Evolutionary conservation across 2,113 vertebrate genomes (phyloP), one percentile per base, ranked within the genome.

Genomic region (Tetrax tetrax): DNA sequence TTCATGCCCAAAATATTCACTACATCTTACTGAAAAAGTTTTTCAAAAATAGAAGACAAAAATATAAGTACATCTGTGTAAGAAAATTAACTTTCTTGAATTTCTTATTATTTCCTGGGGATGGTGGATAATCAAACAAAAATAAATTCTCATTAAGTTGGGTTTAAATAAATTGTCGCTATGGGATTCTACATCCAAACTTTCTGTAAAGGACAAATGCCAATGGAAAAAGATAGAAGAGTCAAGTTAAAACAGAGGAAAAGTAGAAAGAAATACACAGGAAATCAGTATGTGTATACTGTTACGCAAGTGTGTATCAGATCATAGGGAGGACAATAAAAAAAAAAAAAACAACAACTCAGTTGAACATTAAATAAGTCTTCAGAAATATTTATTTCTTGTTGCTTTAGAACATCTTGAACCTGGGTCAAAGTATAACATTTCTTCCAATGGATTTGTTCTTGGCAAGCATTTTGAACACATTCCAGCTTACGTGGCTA

Each of bases 341-440:
- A 43, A 43, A 43, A 43, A 41, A 41, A 43, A 43, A 43, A 43
- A 43, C 13, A 41, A 14, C 41, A 43, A 43, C 41, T 38, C 37
- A 81, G 41, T 63, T 91, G 64, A 84, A 71, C 82, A 70, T 75
- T 56, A 94, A 94, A 48, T 90, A 93, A 95, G 51, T 78, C 81
- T 86, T 94, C 33, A 89, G 83, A 81, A 96, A 88, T 90, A 96
- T 81, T 92, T 97, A 64, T 21, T 51, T 92, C 77, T 94, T 95
- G 90, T 92, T 96, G 89, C 38, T 78, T 96, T 96, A 97, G 90
- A 83, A 96, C 75, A 7, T 76, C 89, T 83, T 95, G 94, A 97
- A 93, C 90, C 41, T 64, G 83, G 87, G 95, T 97, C 93, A 97
- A 89, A 92, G 86, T 90, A 93, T 83, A 97, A 94, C 93, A 96